Evolutionary conservation across 2,797 vertebrate genomes (phyloP), one percentile per base, ranked within the genome.

Genomic region (Paguma larvata): DNA sequence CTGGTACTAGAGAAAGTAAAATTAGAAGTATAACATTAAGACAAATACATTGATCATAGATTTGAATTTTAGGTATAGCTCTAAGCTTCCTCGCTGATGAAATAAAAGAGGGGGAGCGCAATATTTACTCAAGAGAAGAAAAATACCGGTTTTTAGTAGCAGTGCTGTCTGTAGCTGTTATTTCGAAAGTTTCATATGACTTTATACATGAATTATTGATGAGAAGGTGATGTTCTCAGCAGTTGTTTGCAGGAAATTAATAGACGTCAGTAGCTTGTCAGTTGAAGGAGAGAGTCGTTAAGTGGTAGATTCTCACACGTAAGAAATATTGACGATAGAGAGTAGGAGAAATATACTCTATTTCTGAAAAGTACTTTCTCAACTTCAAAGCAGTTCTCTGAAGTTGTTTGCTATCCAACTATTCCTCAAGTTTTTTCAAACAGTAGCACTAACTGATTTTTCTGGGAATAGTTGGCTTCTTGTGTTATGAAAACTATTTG

Each of bases 91-190:
- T 86, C 34, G 2, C 25, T 86, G 8, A 25, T 75, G 6, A 94
- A 79, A 34, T 72, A 27, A 88, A 65, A 68, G 32, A 3, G 8
- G 30, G 9, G 6, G 0, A 9, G 1, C 56, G 83, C 73, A 41
- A 4, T 95, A 46, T 86, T 83, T 82, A 80, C 82, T 91, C 59
- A 84, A 92, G 80, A 85, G 84, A 89, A 85, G 5, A 83, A 94
- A 96, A 78, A 85, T 41, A 27, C 18, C 16, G 44, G 34, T 89
- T 89, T 70, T 79, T 34, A 78, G 63, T 56, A 85, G 73, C 27
- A 88, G 83, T 34, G 5, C 27, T 46, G 59, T 91, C 23, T 86
- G 18, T 88, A 89, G 41, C 62, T 90, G 2, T n/a, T 62, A 80
- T 92, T 96, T 83, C 27, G 83, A 73, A 85, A 85, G 2, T 84